Conservation (phyloP, 2,113 vertebrate species). For the Oostethus manadensis region DNA sequence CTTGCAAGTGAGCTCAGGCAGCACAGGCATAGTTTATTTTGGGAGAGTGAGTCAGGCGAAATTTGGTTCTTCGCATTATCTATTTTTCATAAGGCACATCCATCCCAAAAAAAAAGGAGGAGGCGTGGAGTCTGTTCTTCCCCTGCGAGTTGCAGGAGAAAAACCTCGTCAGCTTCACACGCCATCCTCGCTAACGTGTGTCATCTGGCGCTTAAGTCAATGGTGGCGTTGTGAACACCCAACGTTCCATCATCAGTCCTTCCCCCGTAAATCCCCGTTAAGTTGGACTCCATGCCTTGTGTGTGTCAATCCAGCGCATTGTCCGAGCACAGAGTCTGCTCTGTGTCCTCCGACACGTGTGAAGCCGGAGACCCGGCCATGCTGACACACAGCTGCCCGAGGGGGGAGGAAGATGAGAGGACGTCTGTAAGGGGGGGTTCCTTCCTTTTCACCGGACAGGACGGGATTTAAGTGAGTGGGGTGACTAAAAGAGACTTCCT, state of each 20-base stretch:
- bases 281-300: background rate
- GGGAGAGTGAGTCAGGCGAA: conserved; percentile 23
- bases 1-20: background rate
- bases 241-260: background rate
- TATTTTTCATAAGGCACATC: conserved; percentile 29
- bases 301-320: conserved; percentile 13
- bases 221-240: background rate
- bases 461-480: too few relatives aligned
- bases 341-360: conserved; percentile 60
- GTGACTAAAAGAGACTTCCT: conserved; percentile 36
- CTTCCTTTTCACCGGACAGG: conserved; percentile 28
- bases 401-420: conserved; percentile 29
- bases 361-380: conserved; percentile 18
- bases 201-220: conserved; percentile 13
- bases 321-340: conserved; percentile 25
- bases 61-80: conserved; percentile 23
- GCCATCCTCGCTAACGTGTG: conserved; percentile 18
- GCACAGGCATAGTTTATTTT: conserved; percentile 26
- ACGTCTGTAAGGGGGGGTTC: conserved; percentile 3
- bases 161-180: conserved; percentile 12
- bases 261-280: conserved; percentile 19
- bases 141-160: too few relatives aligned
- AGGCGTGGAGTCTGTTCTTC: too few relatives aligned
- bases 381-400: conserved; percentile 57
- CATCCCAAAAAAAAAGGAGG: background rate